A percentile compares a stretch with the other conserved stretches of the same genome.
Evolutionary conservation across 2,797 vertebrate species (phyloP).

Genomic region (Coregonus suidteri): DNA sequence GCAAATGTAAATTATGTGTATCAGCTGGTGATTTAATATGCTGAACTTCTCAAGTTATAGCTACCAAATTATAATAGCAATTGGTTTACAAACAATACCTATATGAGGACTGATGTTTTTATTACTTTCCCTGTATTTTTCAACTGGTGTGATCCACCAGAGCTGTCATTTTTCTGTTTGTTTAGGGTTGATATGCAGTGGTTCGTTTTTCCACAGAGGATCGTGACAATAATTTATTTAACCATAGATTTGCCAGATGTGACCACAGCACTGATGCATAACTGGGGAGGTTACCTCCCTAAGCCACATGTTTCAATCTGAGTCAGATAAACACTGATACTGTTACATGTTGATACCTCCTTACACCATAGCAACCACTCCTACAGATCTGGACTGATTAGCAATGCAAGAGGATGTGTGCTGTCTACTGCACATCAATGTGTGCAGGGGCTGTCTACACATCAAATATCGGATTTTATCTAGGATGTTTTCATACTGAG

Average conservation of each 20-base stretch:
- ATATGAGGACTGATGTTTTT: too few relatives aligned
- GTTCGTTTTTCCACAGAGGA: conserved; percentile 48
- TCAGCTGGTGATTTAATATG: not conserved
- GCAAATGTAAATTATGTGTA: conserved; percentile 1
- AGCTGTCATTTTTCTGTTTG: not conserved
- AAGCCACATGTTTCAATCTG: conserved; percentile 58
- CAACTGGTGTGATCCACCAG: not conserved
- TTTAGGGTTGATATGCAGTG: conserved; percentile 37
- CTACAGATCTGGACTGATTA: not conserved
- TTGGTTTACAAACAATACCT: too few relatives aligned
- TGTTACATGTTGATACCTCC: not conserved
- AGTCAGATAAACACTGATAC: conserved; percentile 3
- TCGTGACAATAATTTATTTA: conserved; percentile 59
- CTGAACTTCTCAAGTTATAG: not conserved
- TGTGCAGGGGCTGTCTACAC: not conserved
- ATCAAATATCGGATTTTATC: not conserved
- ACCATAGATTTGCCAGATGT: conserved; percentile 69
- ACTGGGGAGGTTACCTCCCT: conserved; percentile 51
- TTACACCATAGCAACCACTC: not conserved
- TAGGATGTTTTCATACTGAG: not conserved
- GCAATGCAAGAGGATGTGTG: not conserved
- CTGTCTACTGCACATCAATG: not conserved
- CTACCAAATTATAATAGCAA: not conserved
- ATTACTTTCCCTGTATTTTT: not conserved
- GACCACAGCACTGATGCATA: conserved; percentile 57